These are phyloP conservation scores for Buathra laborator DNA, from an alignment of 2,888 invertebrate genomes.

Conservation along the genomic window DNA sequence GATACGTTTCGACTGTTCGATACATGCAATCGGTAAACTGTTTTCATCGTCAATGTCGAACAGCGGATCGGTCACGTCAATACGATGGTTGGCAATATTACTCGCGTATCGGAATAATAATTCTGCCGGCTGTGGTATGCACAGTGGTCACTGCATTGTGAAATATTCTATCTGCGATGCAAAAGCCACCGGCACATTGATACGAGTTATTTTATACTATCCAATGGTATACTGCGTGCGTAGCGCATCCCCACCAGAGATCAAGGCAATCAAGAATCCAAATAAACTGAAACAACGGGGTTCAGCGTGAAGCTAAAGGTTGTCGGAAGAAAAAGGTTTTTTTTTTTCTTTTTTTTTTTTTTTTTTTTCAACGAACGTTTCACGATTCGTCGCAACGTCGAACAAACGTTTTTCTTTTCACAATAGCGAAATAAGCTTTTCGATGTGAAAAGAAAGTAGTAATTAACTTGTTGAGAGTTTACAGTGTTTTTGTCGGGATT, in stretches of 20 bases:
- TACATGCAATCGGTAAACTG: not conserved
- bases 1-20: not conserved
- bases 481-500: too few species aligned
- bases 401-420: not conserved
- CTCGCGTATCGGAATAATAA: not conserved
- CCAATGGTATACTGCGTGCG: not conserved
- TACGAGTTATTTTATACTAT: not conserved
- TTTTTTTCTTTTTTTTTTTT: not conserved
- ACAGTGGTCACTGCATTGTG: not conserved
- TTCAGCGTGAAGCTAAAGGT: not conserved
- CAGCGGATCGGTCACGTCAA: not conserved
- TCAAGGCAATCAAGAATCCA: conserved; percentile 3
- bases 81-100: not conserved
- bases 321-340: not conserved
- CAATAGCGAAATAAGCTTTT: not conserved
- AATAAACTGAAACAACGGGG: conserved; percentile 8
- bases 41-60: conserved; percentile 13
- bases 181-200: not conserved
- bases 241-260: not conserved
- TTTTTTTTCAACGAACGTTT: not conserved
- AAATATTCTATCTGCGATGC: not conserved
- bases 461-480: too few species aligned
- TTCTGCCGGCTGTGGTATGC: not conserved
- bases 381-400: not conserved
- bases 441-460: not conserved